Conservation (phyloP, 2,797 vertebrate genomes). For the Coreius guichenoti region DNA sequence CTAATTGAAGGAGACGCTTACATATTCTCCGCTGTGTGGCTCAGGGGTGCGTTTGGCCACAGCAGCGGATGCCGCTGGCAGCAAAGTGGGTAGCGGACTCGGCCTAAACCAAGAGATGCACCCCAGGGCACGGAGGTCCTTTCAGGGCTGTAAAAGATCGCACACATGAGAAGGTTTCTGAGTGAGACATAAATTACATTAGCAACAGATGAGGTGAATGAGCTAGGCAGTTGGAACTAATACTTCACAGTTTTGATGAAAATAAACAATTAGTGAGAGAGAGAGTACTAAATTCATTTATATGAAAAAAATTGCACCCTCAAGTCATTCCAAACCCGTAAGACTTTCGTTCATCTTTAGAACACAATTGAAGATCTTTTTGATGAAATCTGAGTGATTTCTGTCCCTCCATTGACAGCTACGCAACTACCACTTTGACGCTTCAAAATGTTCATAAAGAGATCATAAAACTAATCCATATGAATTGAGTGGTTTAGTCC, state of each 20-base stretch:
- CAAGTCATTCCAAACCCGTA: not conserved
- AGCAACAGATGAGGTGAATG: not conserved
- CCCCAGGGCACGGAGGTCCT: slow-evolving; percentile 6
- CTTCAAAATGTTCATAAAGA: too few relatives aligned
- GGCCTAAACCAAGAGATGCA: slow-evolving; percentile 25
- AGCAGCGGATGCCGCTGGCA: slow-evolving; percentile 27
- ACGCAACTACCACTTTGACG: not conserved
- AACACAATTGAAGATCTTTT: too few relatives aligned
- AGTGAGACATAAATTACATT: not conserved
- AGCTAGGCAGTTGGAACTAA: not conserved
- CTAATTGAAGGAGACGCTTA: slow-evolving; percentile 75
- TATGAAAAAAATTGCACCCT: not conserved
- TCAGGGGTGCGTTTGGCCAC: slow-evolving; percentile 43
- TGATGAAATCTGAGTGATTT: too few relatives aligned
- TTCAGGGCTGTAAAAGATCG: not conserved
- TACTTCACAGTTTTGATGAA: not conserved
- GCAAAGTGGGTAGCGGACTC: not conserved
- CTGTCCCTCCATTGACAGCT: not conserved
- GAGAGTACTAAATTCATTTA: not conserved
- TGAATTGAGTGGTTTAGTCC: too few relatives aligned
- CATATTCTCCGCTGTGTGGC: slow-evolving; percentile 69
- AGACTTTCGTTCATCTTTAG: not conserved
- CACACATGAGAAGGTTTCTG: not conserved
- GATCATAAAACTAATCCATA: too few relatives aligned
- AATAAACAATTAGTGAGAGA: not conserved